Base-by-base conservation (phyloP, 2,113 vertebrate species). In the Lethenteron reissneri region DNA sequence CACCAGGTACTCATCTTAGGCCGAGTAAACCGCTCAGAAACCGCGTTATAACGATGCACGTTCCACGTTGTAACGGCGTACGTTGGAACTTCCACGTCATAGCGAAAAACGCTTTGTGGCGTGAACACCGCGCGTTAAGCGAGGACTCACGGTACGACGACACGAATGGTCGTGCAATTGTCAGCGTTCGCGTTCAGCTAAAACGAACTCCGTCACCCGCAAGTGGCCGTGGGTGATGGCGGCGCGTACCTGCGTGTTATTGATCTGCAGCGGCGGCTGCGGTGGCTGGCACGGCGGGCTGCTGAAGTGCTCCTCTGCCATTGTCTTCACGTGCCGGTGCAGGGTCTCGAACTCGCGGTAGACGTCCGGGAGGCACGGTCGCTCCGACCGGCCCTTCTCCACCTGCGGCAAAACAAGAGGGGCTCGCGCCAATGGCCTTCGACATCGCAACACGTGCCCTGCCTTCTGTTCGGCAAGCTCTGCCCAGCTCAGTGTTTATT, bases 281-380 rank as follows among this genome's bases (percentile, higher is more conserved):
- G 80, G 75, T 4, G 21, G 17, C 41, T 72, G 72, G 56, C 76
- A 74, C 72, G 81, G 76, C 1, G 83, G 78, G 64, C 79, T 81
- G 69, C 70, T 71, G 72, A 92, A 84, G 79, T 95, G 86, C 56
- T 91, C 88, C 69, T 84, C 84, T 72, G 86, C 91, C 74, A 90
- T 83, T 74, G 83, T 82, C 77, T 84, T 85, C 70, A 95, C 84
- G 76, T 86, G 82, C 57, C 75, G 76, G 75, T 96, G 88, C 71
- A 97, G 77, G 70, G 86, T 84, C 81, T 97, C 92, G 73, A 96
- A 95, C 75, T 96, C 90, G 17, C 78, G 83, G 70, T 95, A 99
- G 4, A 96, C 83, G 58, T 88, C 86, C 56, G 88, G 86, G 76
- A 97, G 95, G 57, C 78, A 78, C 57, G 85, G 81, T 74, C 81